Base-by-base conservation (phyloP, 2,797 vertebrate genomes). In the Argya squamiceps region DNA sequence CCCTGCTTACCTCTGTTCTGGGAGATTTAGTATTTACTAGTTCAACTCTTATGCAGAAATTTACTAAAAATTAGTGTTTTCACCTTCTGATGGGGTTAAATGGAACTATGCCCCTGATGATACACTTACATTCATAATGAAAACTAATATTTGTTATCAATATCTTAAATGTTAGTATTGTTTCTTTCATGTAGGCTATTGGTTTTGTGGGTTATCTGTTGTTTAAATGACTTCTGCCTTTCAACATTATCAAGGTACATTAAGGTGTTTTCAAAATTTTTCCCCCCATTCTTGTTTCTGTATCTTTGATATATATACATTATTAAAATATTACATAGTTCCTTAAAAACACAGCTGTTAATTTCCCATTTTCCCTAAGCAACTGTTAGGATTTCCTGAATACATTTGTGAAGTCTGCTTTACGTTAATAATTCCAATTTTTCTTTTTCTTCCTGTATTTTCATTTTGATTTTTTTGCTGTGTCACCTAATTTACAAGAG, bases 261-360 rank as follows among this genome's bases (percentile, higher is more conserved):
- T 41, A 56, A 46, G 8, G 5, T 23, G 3, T 30, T 56, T 60
- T 52, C 11, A 16, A 52, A 2, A 36, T 43, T 39, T 10, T 10
- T 2, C 0, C 1, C 1, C 3, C 1, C 8, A 8, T 78, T 67
- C 15, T 64, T 82, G 11, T 44, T 12, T 78, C 22, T 71, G 2
- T 39, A 29, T 59, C n/a, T 53, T 30, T n/a, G 7, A 30, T 2
- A 36, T 23, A 22, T 7, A 24, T 4, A 8, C 2, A 3, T 34
- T 41, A 11, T 6, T 46, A 41, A 69, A 65, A 9, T 4, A 10
- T 52, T 32, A n/a, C 15, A 1, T 11, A 46, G 8, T 26, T 88
- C 10, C 23, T 73, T 56, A 41, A 53, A 88, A 77, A 8, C 0
- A 5, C 4, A 62, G 7, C 10, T 58, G 9, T n/a, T 85, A 18